These are phyloP conservation scores for Laupala kohalensis DNA, from an alignment of 1,140 invertebrate genomes.

Conservation along the genomic window DNA sequence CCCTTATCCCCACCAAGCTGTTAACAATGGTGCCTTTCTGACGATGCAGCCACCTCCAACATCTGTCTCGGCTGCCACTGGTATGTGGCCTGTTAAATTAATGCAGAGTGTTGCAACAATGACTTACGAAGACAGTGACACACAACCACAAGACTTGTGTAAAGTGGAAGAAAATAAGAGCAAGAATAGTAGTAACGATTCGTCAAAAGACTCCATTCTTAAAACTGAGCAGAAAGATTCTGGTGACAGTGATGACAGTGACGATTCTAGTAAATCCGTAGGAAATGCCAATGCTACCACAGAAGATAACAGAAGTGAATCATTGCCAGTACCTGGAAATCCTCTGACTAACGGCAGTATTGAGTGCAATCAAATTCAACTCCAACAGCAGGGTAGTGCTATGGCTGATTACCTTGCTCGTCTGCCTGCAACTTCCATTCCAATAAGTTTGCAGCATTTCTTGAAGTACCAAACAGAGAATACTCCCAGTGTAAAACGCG, in stretches of 20 bases:
- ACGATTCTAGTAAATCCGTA: slow-evolving; percentile 1
- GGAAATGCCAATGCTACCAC: not conserved
- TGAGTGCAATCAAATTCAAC: slow-evolving; percentile 4
- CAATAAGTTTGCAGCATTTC: slow-evolving; percentile 1
- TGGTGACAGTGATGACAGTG: slow-evolving; percentile 2
- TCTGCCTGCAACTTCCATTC: not conserved
- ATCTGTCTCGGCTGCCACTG: not conserved
- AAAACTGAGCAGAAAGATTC: not conserved
- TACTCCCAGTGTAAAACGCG: not conserved
- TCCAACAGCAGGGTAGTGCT: slow-evolving; percentile 1
- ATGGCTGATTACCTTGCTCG: slow-evolving; percentile 5
- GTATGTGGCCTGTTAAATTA: slow-evolving; percentile 7
- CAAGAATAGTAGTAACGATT: not conserved
- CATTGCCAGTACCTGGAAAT: not conserved
- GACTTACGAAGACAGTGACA: not conserved
- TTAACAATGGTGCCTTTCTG: not conserved
- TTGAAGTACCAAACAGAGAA: slow-evolving; percentile 3
- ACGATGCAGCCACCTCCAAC: slow-evolving; percentile 3
- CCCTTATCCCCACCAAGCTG: slow-evolving; percentile 1
- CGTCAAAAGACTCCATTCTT: not conserved
- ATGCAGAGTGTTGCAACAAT: slow-evolving; percentile 7
- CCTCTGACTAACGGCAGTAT: not conserved
- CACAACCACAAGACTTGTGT: not conserved
- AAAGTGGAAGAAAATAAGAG: slow-evolving; percentile 1
- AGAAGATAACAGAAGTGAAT: not conserved